Evolutionary conservation across 1,140 invertebrate genomes (phyloP).

Genomic region (Drosophila takahashii): DNA sequence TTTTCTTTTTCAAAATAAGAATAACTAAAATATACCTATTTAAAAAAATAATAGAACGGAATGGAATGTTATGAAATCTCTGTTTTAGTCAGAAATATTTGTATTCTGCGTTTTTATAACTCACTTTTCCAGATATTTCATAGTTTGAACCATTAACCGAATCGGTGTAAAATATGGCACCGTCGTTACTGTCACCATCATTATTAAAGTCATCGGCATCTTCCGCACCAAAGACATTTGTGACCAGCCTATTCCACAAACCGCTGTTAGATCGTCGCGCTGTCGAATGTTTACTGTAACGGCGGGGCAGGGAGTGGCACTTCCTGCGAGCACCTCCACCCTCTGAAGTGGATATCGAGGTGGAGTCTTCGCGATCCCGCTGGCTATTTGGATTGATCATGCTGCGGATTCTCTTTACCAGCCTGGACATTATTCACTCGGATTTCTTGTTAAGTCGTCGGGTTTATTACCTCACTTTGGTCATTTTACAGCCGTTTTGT

Average conservation of each 20-base stretch:
- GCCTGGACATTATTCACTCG: slow-evolving; percentile 57
- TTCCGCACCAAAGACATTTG: slow-evolving; percentile 42
- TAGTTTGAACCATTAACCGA: slow-evolving; percentile 51
- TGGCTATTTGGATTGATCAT: slow-evolving; percentile 48
- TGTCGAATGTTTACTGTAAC: slow-evolving; percentile 15
- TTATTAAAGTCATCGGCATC: slow-evolving; percentile 1
- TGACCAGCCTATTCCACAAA: slow-evolving; percentile 59
- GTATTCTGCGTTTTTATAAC: neutral
- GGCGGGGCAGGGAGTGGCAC: slow-evolving; percentile 52
- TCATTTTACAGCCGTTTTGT: slow-evolving; percentile 45
- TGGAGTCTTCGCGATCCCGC: slow-evolving; percentile 26
- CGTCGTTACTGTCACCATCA: slow-evolving; percentile 22
- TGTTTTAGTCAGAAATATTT: neutral
- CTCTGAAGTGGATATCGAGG: slow-evolving; percentile 9
- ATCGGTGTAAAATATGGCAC: slow-evolving; percentile 52
- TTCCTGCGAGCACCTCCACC: slow-evolving; percentile 20
- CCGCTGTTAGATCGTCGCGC: slow-evolving; percentile 8
- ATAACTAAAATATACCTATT: too few relatives aligned
- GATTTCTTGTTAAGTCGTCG: slow-evolving; percentile 36
- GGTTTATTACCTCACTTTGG: slow-evolving; percentile 32
- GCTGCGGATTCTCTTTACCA: slow-evolving; percentile 71
- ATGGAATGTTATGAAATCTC: neutral
- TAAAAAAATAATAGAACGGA: too few relatives aligned
- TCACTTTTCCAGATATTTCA: slow-evolving; percentile 32
- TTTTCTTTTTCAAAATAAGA: too few relatives aligned